Evolutionary conservation across 1,140 invertebrate genomes (phyloP), one percentile per base, ranked within the genome.

Genomic region (Adelges cooleyi): DNA sequence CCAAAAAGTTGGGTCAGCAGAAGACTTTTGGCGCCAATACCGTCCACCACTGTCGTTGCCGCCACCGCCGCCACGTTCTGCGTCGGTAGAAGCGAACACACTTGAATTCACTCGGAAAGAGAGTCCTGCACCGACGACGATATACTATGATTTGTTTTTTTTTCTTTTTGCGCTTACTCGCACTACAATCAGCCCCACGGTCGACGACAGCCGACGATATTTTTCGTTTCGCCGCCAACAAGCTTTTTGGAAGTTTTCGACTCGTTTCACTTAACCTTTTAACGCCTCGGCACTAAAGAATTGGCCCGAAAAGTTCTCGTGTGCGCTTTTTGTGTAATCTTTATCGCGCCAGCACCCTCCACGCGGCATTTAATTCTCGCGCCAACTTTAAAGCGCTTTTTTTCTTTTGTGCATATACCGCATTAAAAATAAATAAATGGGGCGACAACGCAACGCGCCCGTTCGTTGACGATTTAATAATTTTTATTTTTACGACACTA

Each of bases 181-280:
- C n/a, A n/a, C n/a, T n/a, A n/a, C n/a, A n/a, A n/a, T n/a, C n/a
- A n/a, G n/a, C n/a, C n/a, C n/a, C 29, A 11, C 29, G 5, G n/a
- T 2, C 10, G 2, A 22, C 25, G 42, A 46, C 17, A 17, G 13
- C 36, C 5, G 42, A 59, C 27, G 18, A 44, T 33, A 48, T 62
- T 48, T 48, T 44, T 42, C 20, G 25, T 3, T 10, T 3, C 38
- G 5, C 38, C 3, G n/a, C 25, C 29, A 33, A 1, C 22, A 42
- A n/a, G 23, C 9, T 59, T 54, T 59, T 46, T 4, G 22, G 15
- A 59, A 46, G 40, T 46, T 59, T 42, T 59, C 42, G 17, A 59
- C 40, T 59, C n/a, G 22, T 59, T 59, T 59, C 54, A 59, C 54
- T 59, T 44, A 59, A 59, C 54, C 54, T 59, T 59, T 59, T 29